These are phyloP conservation scores for Alectoris magna DNA, from an alignment of 2,797 vertebrate genomes.

Conservation along the genomic window DNA sequence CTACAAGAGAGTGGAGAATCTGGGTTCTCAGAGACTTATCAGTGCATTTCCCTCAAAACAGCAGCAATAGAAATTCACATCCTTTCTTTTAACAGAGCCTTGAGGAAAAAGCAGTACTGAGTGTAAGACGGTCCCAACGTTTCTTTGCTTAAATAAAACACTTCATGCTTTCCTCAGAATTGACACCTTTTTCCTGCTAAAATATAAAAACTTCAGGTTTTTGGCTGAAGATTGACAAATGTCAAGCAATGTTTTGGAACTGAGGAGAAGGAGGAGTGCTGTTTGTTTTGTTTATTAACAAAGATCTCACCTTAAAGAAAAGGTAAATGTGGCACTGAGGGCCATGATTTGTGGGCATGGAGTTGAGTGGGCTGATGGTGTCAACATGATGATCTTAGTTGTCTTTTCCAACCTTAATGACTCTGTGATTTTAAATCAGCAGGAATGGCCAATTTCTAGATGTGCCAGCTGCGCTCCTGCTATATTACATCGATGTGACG, in stretches of 20 bases:
- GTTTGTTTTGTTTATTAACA: slow-evolving; percentile 2
- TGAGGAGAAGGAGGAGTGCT: neutral
- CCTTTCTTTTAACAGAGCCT: neutral
- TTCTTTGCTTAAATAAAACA: neutral
- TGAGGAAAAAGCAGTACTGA: rapidly evolving
- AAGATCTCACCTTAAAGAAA: neutral
- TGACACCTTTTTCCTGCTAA: neutral
- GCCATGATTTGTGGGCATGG: too few relatives aligned
- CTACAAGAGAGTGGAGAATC: rapidly evolving
- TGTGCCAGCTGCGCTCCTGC: neutral
- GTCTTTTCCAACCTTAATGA: too few relatives aligned
- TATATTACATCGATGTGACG: rapidly evolving
- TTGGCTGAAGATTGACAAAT: neutral
- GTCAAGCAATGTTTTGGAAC: slow-evolving; percentile 8
- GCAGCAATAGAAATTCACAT: neutral
- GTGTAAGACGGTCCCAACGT: rapidly evolving
- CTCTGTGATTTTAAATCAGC: neutral
- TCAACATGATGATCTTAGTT: too few relatives aligned
- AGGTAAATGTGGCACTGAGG: too few relatives aligned
- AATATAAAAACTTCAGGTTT: neutral
- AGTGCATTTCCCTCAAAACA: neutral
- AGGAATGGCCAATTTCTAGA: neutral
- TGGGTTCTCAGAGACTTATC: neutral
- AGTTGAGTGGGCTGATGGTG: too few relatives aligned
- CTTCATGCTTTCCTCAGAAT: neutral